A percentile compares a stretch with the other conserved stretches of the same genome.
These are phyloP conservation scores for Doryteuthis pealeii DNA, from an alignment of 1,140 invertebrate genomes.

Conservation along the genomic window DNA sequence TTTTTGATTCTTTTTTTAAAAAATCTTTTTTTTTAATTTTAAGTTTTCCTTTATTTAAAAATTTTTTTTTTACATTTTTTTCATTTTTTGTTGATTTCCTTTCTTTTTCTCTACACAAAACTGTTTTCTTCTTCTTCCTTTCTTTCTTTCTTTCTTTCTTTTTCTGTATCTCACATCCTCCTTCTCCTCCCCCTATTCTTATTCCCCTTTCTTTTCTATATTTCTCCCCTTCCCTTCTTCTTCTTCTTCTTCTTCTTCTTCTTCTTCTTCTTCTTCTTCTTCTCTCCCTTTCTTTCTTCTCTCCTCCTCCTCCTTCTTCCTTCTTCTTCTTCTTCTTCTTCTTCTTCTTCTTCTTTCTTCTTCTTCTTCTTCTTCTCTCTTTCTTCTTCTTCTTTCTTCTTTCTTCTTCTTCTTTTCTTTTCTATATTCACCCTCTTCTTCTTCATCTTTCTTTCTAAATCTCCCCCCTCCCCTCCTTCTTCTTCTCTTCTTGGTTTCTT, in stretches of 20 bases:
- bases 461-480: not conserved
- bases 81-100: too few species aligned
- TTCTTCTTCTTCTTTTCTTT: not conserved
- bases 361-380: not conserved
- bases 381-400: not conserved
- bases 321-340: not conserved
- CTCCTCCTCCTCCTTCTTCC: not conserved
- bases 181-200: not conserved
- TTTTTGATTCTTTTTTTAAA: too few species aligned
- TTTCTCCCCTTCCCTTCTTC: not conserved
- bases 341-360: not conserved
- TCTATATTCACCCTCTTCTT: not conserved
- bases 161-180: not conserved
- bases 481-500: not conserved
- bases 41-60: too few species aligned
- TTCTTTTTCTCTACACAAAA: too few species aligned
- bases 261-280: not conserved
- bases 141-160: not conserved
- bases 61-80: too few species aligned
- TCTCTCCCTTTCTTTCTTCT: not conserved
- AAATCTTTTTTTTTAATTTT: too few species aligned
- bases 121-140: not conserved
- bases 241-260: not conserved
- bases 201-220: not conserved
- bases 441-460: too few species aligned